Evolutionary conservation across 92 coral and sea anemone species (phyloP), one percentile per base, ranked within the genome.

Genomic region (Pocillopora meandrina): DNA sequence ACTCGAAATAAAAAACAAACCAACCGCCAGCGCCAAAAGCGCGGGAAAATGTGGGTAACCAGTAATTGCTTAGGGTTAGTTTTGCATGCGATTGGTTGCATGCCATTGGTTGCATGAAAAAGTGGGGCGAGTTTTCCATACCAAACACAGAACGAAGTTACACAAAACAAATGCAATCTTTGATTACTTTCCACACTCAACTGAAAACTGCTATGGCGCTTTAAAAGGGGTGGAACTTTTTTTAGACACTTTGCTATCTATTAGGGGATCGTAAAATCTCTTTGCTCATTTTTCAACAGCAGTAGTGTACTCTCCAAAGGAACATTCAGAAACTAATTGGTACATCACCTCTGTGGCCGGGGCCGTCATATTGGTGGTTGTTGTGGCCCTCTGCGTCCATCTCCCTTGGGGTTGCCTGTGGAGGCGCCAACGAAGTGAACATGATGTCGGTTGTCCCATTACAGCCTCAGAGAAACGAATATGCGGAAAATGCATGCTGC

Each of bases 341-440:
- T 61, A 73, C 80, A 33, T 74, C 36, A 31, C 74, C 1, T 13
- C 71, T 14, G 77, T 58, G 34, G 67, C 88, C 55, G 82, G 66
- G 70, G 66, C 59, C 36, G 8, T 84, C 9, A 17, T 84, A 2
- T 35, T 84, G 62, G 15, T 84, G 21, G 57, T 76, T 19, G 83
- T 84, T 12, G 76, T 68, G 61, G 75, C 42, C 61, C 68, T 84
- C 4, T 84, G 88, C 61, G 68, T 84, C 42, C 81, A 84, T 52
- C 76, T 76, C 47, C 88, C 88, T 0, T 84, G 88, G 34, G 82
- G 56, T 16, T 84, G 76, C 76, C 76, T 76, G 58, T 84, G 88
- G 88, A 67, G 64, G 60, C 88, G 88, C 42, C 82, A 74, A 18
- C 73, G 73, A 83, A 55, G 63, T 16, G 78, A 65, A 72, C 49